Base-by-base conservation (phyloP, 2,113 vertebrate genomes). In the Austrofundulus limnaeus region DNA sequence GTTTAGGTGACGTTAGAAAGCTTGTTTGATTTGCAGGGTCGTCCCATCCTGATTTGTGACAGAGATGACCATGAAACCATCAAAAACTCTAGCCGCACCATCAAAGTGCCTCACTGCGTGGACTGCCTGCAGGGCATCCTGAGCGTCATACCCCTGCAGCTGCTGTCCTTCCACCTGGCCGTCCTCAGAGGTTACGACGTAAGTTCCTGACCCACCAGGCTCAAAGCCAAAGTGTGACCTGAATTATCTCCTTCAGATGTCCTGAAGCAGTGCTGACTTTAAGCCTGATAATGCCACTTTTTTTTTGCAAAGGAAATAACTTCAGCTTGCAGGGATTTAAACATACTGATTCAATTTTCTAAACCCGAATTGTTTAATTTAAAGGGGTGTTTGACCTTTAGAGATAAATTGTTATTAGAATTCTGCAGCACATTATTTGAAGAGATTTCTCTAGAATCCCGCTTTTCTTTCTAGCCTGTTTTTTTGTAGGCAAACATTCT, bases 71-170 rank as follows among this genome's bases (percentile, higher is more conserved):
- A 92, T 0, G 97, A 99, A 91, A 98, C 96, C 45, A 94, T 95
- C 49, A 97, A 94, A 79, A 96, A 89, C 89, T 96, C 95, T 2
- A 95, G 94, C 51, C 93, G 95, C 68, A 94, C 92, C 0, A 98
- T 99, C 85, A 95, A 95, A 77, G 96, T 99, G 71, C 97, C 97
- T 39, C 97, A 96, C 79, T 94, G 95, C 0, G 95, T 99, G 87
- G 97, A 99, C 88, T 99, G 97, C 58, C 92, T 99, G 75, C 97
- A 99, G 89, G 97, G 97, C 16, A 91, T 98, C 82, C 93, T 99
- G 67, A 98, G 96, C 0, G 97, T 99, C 20, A 98, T 99, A 79
- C 97, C 97, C 1, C 92, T 99, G 5, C 97, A 98, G 90, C 89
- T 99, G 46, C 93, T 99, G 65, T 96, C 97, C 58, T 98, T 98